Base-by-base conservation (phyloP, 2,113 vertebrate species). In the Craseonycteris thonglongyai region DNA sequence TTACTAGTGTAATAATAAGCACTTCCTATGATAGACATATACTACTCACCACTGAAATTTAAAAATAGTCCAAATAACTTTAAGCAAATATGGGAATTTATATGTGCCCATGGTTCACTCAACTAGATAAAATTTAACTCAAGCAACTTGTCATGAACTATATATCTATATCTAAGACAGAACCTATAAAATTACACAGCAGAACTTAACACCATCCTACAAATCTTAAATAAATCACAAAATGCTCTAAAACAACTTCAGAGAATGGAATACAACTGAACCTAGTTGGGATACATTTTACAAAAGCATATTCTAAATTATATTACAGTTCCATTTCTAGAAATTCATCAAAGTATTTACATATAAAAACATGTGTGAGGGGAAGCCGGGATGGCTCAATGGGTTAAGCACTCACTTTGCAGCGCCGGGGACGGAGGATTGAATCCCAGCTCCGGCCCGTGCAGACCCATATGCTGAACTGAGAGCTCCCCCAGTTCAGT, bases 71-170 rank as follows among this genome's bases (percentile, higher is more conserved):
- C 45, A 7, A 47, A 21, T 4, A 35, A 7, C 12, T 2, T 0
- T 0, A 28, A 1, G 30, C 30, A 35, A 15, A 45, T 15, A 0
- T 0, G 38, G 6, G 16, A 21, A 10, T 14, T 19, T 2, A 30
- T 24, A n/a, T 14, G 1, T 0, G 51, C 5, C 24, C 0, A 21
- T 0, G 6, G 38, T 13, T 45, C 74, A n/a, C 7, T 5, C 0
- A 5, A 16, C 79, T 4, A 9, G 38, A 28, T 6, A 8, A 40
- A 74, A 66, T 47, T 47, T 26, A n/a, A 1, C 13, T 19, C 19
- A 26, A 22, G 56, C 63, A 63, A 5, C 8, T 6, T n/a, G 8
- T 13, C n/a, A 26, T 0, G 10, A 42, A 33, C 35, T 14, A 14
- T 6, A 22, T 5, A 22, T 47, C 66, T 72, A 26, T 30, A 54